Percentiles rank a stretch among this genome's conserved stretches.
Conservation (phyloP, 2,113 vertebrate genomes). For the Erythrolamprus reginae region DNA sequence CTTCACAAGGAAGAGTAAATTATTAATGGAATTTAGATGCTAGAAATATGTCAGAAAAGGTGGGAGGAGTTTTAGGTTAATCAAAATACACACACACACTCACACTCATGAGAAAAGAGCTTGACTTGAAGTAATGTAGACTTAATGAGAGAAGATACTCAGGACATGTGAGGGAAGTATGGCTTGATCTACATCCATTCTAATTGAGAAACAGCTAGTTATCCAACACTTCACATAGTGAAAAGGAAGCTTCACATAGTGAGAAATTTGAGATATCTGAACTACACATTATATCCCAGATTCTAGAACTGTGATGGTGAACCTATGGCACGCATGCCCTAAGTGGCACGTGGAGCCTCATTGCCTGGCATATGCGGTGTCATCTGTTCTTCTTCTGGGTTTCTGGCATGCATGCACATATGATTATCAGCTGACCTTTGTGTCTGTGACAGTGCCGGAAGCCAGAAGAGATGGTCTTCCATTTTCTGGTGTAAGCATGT, state of each 20-base stretch:
- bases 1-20: background rate
- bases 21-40: background rate
- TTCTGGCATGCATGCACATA: no score
- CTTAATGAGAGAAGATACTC: background rate
- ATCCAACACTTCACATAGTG: background rate
- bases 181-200: background rate
- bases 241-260: background rate
- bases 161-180: background rate
- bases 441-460: no score
- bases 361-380: no score
- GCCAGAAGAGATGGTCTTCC: no score
- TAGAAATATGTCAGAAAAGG: background rate
- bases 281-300: background rate
- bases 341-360: no score
- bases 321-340: no score
- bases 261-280: background rate
- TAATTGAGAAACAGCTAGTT: background rate
- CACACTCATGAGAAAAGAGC: background rate
- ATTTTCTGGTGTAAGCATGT: no score
- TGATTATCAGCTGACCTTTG: no score
- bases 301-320: background rate
- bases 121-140: background rate
- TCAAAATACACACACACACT: background rate
- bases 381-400: no score
- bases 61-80: background rate